These are phyloP conservation scores for Fragum whitleyi DNA, from an alignment of 2,888 invertebrate genomes.

Conservation along the genomic window DNA sequence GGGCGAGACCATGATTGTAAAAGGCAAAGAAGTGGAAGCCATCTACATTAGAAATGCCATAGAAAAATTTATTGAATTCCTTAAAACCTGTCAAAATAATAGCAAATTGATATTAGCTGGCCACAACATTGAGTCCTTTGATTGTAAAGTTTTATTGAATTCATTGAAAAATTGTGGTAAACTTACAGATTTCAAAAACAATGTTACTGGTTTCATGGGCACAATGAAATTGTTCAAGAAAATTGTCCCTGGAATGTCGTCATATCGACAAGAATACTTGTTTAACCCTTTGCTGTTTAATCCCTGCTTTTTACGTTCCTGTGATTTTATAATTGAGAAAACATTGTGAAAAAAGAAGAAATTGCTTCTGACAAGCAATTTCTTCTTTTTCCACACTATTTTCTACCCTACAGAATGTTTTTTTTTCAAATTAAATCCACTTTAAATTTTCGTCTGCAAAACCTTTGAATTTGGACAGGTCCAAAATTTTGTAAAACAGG, in stretches of 20 bases:
- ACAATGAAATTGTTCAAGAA: neutral
- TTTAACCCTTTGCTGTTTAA: too few species aligned
- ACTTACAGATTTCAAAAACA: slow-evolving; percentile 7
- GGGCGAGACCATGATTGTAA: neutral
- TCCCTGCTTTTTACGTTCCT: too few species aligned
- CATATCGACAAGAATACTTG: slow-evolving; percentile 1
- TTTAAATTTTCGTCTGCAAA: too few species aligned
- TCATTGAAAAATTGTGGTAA: slow-evolving; percentile 7
- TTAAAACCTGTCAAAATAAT: neutral
- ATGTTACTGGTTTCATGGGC: slow-evolving; percentile 3
- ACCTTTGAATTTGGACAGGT: too few species aligned
- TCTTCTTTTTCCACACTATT: too few species aligned
- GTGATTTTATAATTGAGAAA: too few species aligned
- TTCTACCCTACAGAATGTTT: too few species aligned
- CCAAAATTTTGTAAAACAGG: too few species aligned
- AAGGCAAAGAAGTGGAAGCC: slow-evolving; percentile 9
- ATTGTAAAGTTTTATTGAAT: slow-evolving; percentile 4
- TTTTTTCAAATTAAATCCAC: too few species aligned
- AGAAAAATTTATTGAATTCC: neutral
- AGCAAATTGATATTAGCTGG: neutral
- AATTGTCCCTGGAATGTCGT: neutral
- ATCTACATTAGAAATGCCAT: neutral
- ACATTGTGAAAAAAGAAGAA: too few species aligned
- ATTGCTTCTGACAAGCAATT: too few species aligned
- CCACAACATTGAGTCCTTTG: slow-evolving; percentile 12